These are phyloP conservation scores for Itoplectis maculator DNA, from an alignment of 2,888 invertebrate species.

Conservation along the genomic window DNA sequence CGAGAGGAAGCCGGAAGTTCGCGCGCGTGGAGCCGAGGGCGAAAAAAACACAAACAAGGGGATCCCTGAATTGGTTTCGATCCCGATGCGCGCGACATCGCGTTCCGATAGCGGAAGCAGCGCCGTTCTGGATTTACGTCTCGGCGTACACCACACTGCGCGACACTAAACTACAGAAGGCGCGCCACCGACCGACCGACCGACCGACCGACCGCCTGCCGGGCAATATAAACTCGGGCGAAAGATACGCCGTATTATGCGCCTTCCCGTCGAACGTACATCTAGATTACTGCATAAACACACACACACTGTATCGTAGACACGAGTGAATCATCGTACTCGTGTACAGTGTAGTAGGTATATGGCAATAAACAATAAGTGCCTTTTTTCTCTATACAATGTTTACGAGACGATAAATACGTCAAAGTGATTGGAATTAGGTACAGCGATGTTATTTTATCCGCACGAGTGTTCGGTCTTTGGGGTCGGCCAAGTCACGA, in stretches of 20 bases:
- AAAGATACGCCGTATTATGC: constrained; percentile 10
- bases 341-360: not conserved
- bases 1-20: constrained; percentile 30
- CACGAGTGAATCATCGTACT: constrained; percentile 19
- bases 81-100: constrained; percentile 27
- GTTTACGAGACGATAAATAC: constrained; percentile 29
- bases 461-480: not conserved
- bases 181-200: too few relatives aligned
- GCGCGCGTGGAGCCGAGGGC: not conserved
- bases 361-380: too few relatives aligned
- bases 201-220: too few relatives aligned
- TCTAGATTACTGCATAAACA: constrained; percentile 14
- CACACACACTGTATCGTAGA: not conserved
- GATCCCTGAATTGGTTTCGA: constrained; percentile 43
- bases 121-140: constrained; percentile 50
- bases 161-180: constrained; percentile 6
- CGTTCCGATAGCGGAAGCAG: constrained; percentile 45
- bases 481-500: not conserved
- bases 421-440: constrained; percentile 6
- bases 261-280: constrained; percentile 6
- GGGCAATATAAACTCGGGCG: constrained; percentile 20
- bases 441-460: not conserved
- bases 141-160: not conserved
- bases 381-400: constrained; percentile 28
- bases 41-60: constrained; percentile 30